phyloP scores from a whole-genome alignment of 2,888 invertebrate genomes.

The Scrobipalpa atriplicella region DNA sequence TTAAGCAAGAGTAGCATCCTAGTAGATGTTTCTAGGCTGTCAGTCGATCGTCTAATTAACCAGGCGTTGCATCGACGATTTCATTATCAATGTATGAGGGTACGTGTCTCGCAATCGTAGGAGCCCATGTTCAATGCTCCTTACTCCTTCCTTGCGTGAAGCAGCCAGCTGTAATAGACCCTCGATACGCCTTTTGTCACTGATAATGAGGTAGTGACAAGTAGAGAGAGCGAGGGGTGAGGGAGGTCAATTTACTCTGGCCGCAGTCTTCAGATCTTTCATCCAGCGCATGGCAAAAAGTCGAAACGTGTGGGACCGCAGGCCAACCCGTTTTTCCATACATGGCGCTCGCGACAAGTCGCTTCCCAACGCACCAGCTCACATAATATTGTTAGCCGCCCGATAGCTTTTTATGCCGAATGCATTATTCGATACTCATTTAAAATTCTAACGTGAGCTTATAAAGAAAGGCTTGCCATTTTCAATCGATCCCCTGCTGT shows the following conservation, averaged over 20 bases:
- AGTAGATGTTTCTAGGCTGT: background rate
- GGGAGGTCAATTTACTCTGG: conserved; percentile 56
- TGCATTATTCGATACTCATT: conserved; percentile 83
- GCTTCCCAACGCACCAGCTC: conserved; percentile 79
- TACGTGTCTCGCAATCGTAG: conserved; percentile 71
- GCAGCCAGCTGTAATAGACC: conserved; percentile 57
- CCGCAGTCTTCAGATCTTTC: conserved; percentile 67
- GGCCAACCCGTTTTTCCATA: conserved; percentile 80
- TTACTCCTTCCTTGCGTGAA: conserved; percentile 47
- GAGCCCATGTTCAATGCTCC: conserved; percentile 68
- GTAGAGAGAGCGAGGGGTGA: conserved; percentile 45
- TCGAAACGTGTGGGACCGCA: conserved; percentile 80
- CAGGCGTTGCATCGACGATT: conserved; percentile 57
- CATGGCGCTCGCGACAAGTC: conserved; percentile 74
- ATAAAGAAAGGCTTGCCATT: conserved; percentile 79
- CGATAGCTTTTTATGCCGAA: conserved; percentile 82
- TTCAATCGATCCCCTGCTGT: conserved; percentile 74
- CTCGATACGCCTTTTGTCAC: conserved; percentile 52
- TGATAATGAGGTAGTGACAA: conserved; percentile 33
- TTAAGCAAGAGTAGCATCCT: background rate
- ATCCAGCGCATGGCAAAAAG: conserved; percentile 76
- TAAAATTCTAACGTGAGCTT: conserved; percentile 82
- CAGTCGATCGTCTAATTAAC: conserved; percentile 60
- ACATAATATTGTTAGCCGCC: conserved; percentile 80
- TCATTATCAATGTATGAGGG: conserved; percentile 76